A percentile compares a stretch with the other conserved stretches of the same genome.
Evolutionary conservation across 1,140 invertebrate species (phyloP).

Genomic region (Caerostris darwini): DNA sequence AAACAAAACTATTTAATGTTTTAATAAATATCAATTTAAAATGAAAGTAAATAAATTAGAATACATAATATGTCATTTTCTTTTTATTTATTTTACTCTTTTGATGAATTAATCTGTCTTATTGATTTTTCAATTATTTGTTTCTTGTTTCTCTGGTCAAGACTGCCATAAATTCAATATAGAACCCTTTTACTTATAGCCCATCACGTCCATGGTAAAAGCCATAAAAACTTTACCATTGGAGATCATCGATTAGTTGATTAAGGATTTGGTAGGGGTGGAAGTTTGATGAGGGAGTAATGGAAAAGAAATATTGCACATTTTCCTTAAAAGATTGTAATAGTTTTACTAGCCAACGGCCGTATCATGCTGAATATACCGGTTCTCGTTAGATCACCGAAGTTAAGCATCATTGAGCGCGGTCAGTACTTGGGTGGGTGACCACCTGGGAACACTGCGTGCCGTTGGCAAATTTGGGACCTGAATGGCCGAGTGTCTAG

Average conservation of each 20-base stretch:
- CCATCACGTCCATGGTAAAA: constrained; percentile 43
- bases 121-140: constrained; percentile 1
- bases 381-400: no score
- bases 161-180: constrained; percentile 21
- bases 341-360: no score
- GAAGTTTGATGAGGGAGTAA: neutral
- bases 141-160: neutral
- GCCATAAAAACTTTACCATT: constrained; percentile 42
- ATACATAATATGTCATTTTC: no score
- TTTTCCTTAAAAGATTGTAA: constrained; percentile 15
- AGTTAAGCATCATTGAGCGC: no score
- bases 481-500: no score
- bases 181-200: neutral
- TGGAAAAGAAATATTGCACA: constrained; percentile 40
- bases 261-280: constrained; percentile 19
- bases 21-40: no score
- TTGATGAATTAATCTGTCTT: neutral
- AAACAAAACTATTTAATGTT: no score
- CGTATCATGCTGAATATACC: no score
- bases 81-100: neutral
- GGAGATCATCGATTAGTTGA: constrained; percentile 54
- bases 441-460: no score
- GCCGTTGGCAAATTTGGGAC: no score
- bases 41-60: no score
- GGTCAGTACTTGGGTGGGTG: no score